Base-by-base conservation (phyloP, 2,888 invertebrate species). In the Drosophila affinis region DNA sequence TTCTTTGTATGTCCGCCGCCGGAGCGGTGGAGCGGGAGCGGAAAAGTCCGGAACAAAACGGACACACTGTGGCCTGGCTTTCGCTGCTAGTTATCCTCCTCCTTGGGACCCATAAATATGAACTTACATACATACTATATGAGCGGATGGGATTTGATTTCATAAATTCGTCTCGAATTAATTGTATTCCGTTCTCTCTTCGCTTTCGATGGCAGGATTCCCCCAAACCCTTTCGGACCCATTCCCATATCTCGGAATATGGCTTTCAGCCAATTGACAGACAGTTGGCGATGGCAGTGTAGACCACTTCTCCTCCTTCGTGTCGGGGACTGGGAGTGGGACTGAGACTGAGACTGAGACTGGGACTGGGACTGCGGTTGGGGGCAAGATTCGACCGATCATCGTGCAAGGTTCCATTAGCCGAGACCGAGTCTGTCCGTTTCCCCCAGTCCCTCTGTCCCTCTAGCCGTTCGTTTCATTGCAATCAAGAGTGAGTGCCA, bases 401-500 rank as follows among this genome's bases (percentile, higher is more conserved):
- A 63, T 59, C 72, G 54, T 78, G 76, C 81, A 82, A 79, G 86
- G 76, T 76, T 83, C 71, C 81, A 87, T 80, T 87, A 78, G 81
- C 69, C 74, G 70, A 72, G 65, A 69, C 71, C 65, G 62, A 74
- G 72, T 77, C 69, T 21, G 44, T 34, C 48, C 21, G 57, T 34
- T 53, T 44, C 17, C 44, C 27, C 29, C 59, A 27, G 18, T 51
- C 52, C 44, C 27, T 39, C 59, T 32, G 18, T 51, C 52, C 45
- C 27, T 45, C 29, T 39, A 52, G 45, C 58, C 51, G 60, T 54
- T 39, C 55, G 52, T 62, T 65, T 81, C 79, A 81, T 71, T 87
- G 83, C 79, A 87, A 85, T 87, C 83, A 81, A 85, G 83, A 75
- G 83, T 76, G 68, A 85, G 81, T 87, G 86, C 88, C 87, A 87